Conservation (phyloP, 2,797 vertebrate genomes). For the Hyperoplus immaculatus region DNA sequence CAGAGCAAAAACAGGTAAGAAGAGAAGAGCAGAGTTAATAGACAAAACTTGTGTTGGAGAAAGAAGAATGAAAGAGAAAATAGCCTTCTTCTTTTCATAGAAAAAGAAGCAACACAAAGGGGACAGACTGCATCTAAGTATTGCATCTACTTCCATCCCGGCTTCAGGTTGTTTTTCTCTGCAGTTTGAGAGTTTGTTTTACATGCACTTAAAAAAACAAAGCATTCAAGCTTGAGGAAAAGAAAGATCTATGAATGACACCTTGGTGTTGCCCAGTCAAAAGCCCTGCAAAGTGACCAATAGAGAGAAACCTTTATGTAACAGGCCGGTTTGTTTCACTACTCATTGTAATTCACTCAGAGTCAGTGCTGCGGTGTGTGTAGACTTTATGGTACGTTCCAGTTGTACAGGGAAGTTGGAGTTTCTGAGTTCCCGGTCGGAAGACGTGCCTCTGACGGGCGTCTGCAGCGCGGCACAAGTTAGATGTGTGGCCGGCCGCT, state of each 20-base stretch:
- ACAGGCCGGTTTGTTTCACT: background rate
- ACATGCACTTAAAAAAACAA: constrained; percentile 57
- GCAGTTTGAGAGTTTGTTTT: constrained; percentile 4
- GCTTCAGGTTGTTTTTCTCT: constrained; percentile 26
- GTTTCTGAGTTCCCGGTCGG: too few relatives aligned
- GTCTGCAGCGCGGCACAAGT: too few relatives aligned
- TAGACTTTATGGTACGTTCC: background rate
- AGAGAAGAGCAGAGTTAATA: constrained; percentile 79
- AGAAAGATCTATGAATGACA: background rate
- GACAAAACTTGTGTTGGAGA: constrained; percentile 56
- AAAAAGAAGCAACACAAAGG: constrained; percentile 39
- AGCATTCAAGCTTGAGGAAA: constrained; percentile 19
- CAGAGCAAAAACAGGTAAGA: constrained; percentile 74
- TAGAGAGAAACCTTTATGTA: constrained; percentile 6
- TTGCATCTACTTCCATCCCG: constrained; percentile 17
- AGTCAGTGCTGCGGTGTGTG: background rate
- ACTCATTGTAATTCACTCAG: background rate
- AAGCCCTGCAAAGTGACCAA: background rate
- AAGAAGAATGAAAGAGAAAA: constrained; percentile 48
- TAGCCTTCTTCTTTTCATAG: constrained; percentile 38
- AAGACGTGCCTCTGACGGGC: too few relatives aligned
- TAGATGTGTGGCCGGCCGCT: too few relatives aligned
- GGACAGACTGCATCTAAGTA: constrained; percentile 2
- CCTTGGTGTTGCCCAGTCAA: background rate
- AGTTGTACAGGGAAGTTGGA: too few relatives aligned